Percentiles rank a stretch among this genome's conserved stretches.
phyloP scores from a whole-genome alignment of 2,888 invertebrate genomes.

The Liodrosophila aerea region DNA sequence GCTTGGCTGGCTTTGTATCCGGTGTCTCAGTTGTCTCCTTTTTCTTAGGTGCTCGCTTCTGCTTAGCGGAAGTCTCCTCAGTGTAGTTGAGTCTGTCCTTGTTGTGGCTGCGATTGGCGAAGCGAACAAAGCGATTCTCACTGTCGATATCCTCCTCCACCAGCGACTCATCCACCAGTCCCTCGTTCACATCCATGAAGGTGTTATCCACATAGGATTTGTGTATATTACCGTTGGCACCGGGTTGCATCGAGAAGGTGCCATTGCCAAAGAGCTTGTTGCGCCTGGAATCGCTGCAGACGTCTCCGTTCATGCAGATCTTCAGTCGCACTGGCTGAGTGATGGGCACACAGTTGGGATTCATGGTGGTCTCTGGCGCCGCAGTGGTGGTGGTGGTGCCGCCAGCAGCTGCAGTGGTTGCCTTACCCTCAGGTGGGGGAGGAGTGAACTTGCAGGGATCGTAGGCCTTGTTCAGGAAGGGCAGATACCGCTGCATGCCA shows the following conservation, averaged over 20 bases:
- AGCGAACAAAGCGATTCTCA: constrained; percentile 36
- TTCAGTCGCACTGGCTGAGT: constrained; percentile 67
- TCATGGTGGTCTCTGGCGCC: constrained; percentile 26
- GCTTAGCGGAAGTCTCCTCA: not conserved
- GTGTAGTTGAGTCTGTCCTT: not conserved
- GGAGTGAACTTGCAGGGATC: too few species aligned
- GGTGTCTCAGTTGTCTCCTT: not conserved
- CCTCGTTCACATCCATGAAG: constrained; percentile 9
- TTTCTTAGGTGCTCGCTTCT: not conserved
- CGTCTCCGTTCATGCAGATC: constrained; percentile 77
- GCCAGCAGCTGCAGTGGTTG: not conserved
- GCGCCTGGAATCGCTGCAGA: constrained; percentile 64
- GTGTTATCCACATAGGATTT: not conserved
- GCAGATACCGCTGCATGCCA: constrained; percentile 42
- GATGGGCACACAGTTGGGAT: constrained; percentile 60
- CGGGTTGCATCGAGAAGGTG: constrained; percentile 61
- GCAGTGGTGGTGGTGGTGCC: constrained; percentile 8
- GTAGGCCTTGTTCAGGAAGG: constrained; percentile 35
- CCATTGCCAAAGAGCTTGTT: constrained; percentile 73
- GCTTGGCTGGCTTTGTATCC: not conserved
- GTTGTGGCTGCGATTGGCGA: constrained; percentile 5
- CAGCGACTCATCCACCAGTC: constrained; percentile 5
- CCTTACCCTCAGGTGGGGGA: too few species aligned
- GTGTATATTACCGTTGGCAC: too few species aligned
- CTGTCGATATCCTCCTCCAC: not conserved